These are phyloP conservation scores for Orycteropus afer DNA, from an alignment of 2,113 vertebrate genomes.

Conservation along the genomic window DNA sequence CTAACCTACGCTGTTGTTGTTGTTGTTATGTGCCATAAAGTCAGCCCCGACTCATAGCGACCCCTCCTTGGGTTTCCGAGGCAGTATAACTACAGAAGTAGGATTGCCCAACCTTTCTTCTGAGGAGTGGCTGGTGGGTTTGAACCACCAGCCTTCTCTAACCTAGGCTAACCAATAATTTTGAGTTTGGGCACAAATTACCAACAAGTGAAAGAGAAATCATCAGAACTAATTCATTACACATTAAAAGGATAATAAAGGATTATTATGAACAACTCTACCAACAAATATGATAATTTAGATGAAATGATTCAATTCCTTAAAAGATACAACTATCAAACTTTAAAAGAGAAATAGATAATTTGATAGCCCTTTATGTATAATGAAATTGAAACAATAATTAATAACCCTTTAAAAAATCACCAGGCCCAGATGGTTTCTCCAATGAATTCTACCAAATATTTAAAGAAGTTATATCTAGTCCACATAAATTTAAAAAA, in stretches of 20 bases:
- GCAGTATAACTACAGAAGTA: too few species aligned
- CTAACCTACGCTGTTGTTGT: too few species aligned
- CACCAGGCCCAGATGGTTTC: background rate
- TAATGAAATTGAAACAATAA: background rate
- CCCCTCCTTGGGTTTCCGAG: too few species aligned
- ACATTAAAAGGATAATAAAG: too few species aligned
- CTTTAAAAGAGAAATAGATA: too few species aligned
- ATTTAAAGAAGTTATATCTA: background rate
- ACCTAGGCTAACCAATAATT: background rate
- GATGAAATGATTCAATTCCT: background rate
- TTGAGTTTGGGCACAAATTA: background rate
- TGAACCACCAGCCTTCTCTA: too few species aligned
- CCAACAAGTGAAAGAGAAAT: background rate
- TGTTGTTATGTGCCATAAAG: too few species aligned
- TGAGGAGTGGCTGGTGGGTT: too few species aligned
- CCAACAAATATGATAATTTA: background rate
- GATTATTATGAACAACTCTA: background rate
- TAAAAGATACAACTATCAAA: background rate
- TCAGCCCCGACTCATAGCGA: too few species aligned
- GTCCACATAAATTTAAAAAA: background rate
- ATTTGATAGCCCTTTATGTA: background rate
- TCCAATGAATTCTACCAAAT: background rate
- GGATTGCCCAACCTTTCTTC: too few species aligned
- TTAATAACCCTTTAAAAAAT: background rate
- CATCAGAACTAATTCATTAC: background rate